Evolutionary conservation across 1,140 invertebrate species (phyloP), one percentile per base, ranked within the genome.

Genomic region (Drosophila ironensis): DNA sequence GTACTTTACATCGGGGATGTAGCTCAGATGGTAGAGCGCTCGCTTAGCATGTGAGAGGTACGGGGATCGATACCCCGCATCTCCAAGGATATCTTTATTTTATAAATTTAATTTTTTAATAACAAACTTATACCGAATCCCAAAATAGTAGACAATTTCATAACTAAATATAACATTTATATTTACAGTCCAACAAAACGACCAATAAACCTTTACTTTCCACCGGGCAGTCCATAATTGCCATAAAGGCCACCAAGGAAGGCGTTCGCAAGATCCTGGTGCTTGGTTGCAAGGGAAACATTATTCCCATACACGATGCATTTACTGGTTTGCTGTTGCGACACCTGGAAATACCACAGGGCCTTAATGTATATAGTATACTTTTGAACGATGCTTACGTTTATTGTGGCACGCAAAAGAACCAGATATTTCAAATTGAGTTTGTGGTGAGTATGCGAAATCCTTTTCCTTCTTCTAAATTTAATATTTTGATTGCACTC

Each of bases 41-140:
- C 93, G 93, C 93, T 94, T 95, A 94, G 94, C 94, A 95, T 94
- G 93, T 92, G 93, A 94, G 93, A 94, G 93, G 94, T 94, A 94
- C 93, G 92, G 92, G 94, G 93, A 95, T 95, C 94, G 93, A 95
- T 94, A 91, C 77, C 94, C 93, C 93, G 93, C 93, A 93, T 93
- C 93, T 89, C 87, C 87, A 88, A 52, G 4, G 4, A 16, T 5
- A 3, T 8, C 2, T 17, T 37, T 2, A 16, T 37, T 17, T 9
- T 37, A 17, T 37, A 12, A 12, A 11, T 2, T 1, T 16, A 16
- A 17, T 35, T 14, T 35, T 35, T 14, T 8, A 9, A 7, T 14
- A 28, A 2, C 30, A 5, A 12, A 7, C 8, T 44, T 30, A n/a
- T 53, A n/a, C n/a, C n/a, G n/a, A 19, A 14, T 40, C 22, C 0